Evolutionary conservation across 2,888 invertebrate species (phyloP).

Genomic region (Conistra vaccinii): DNA sequence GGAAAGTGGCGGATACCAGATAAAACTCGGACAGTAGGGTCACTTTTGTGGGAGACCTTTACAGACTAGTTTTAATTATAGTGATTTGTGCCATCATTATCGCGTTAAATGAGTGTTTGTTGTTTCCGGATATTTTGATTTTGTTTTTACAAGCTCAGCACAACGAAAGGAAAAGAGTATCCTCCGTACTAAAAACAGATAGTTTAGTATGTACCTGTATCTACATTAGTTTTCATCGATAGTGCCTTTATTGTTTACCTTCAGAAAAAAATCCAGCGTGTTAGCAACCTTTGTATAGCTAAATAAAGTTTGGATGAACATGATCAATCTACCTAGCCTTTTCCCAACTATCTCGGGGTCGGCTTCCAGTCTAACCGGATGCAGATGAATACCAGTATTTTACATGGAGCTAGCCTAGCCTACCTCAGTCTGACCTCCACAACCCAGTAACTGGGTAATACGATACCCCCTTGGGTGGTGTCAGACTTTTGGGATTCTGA

Average conservation of each 20-base stretch:
- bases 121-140: conserved; percentile 30
- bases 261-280: background rate
- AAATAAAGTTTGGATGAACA: background rate
- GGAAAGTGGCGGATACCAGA: conserved; percentile 69
- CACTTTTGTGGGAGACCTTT: conserved; percentile 53
- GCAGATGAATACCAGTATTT: too few species aligned
- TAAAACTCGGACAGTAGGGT: conserved; percentile 43
- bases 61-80: conserved; percentile 53
- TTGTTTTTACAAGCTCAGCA: background rate
- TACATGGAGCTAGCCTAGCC: too few species aligned
- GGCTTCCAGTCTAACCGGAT: too few species aligned
- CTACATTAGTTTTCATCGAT: background rate
- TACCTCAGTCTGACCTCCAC: too few species aligned
- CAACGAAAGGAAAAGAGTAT: background rate
- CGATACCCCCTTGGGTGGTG: too few species aligned
- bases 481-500: too few species aligned
- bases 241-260: background rate
- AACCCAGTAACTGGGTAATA: too few species aligned
- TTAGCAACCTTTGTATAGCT: too few species aligned
- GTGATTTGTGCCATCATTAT: conserved; percentile 44
- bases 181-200: background rate
- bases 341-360: too few species aligned
- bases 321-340: too few species aligned
- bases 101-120: conserved; percentile 11
- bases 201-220: background rate